Conservation (phyloP, 1,140 invertebrate species). For the Solenopsis invicta region DNA sequence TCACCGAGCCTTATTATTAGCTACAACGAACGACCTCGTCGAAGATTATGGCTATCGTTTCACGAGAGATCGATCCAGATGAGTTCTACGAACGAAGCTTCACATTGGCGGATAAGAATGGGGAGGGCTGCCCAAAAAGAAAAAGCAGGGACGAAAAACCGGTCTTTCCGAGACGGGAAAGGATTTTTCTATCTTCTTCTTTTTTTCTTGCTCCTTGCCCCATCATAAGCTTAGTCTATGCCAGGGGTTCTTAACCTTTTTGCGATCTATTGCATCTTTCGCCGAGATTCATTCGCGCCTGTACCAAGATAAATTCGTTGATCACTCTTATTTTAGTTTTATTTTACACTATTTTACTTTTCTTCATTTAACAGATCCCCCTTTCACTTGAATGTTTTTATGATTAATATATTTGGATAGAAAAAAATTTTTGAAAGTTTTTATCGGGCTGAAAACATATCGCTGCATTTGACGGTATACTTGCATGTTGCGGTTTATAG, state of each 20-base stretch:
- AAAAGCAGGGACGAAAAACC: constrained; percentile 71
- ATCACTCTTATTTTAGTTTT: too few species aligned
- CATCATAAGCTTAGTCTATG: constrained; percentile 42
- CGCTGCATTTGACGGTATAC: constrained; percentile 59
- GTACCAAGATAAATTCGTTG: background rate
- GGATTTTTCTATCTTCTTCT: constrained; percentile 62
- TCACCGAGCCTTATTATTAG: constrained; percentile 44
- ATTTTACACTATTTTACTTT: constrained; percentile 11
- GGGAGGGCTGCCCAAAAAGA: constrained; percentile 58
- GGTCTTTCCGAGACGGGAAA: constrained; percentile 65
- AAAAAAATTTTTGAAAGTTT: constrained; percentile 46
- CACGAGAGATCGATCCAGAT: constrained; percentile 59
- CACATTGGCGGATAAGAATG: constrained; percentile 47
- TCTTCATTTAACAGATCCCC: background rate
- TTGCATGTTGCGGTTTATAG: constrained; percentile 63
- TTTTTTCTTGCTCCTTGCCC: constrained; percentile 11
- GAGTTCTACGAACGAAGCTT: constrained; percentile 46
- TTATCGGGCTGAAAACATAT: constrained; percentile 45
- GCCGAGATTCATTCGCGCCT: background rate
- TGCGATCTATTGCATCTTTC: constrained; percentile 34
- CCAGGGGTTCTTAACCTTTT: constrained; percentile 50
- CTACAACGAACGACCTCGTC: constrained; percentile 55
- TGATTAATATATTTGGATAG: constrained; percentile 12
- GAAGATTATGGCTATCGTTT: constrained; percentile 54
- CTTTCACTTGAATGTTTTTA: background rate